Evolutionary conservation across 2,113 vertebrate species (phyloP).

Genomic region (Phyllostomus hastatus): DNA sequence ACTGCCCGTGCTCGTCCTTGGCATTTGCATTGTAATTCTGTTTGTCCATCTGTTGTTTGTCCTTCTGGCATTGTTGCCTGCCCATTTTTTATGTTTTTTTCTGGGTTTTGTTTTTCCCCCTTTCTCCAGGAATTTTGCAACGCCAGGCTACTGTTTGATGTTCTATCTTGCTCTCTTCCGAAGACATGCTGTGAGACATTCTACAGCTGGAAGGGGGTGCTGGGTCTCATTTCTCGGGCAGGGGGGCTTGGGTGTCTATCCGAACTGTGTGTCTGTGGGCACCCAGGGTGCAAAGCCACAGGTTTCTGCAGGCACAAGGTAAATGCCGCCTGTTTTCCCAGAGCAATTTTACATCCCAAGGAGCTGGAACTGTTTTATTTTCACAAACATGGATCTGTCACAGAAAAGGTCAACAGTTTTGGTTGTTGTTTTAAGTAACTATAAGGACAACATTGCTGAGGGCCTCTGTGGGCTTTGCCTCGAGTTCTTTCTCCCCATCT

Average conservation of each 20-base stretch:
- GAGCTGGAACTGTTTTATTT: neutral
- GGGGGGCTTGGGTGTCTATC: no score
- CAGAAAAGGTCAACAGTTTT: neutral
- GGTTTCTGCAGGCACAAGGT: no score
- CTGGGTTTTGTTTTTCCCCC: neutral
- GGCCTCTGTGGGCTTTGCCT: neutral
- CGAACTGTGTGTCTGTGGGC: neutral
- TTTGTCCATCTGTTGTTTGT: constrained; percentile 86
- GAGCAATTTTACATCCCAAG: neutral
- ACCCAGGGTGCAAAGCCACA: accelerated
- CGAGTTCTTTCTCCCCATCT: neutral
- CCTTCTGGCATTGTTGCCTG: constrained; percentile 77
- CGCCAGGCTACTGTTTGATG: neutral
- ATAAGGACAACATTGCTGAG: neutral
- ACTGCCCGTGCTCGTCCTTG: constrained; percentile 77
- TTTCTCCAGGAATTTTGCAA: neutral
- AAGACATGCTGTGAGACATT: neutral
- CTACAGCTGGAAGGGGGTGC: no score
- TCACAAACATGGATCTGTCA: neutral
- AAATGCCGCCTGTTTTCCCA: neutral
- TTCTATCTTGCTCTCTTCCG: neutral
- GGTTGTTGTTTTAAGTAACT: neutral
- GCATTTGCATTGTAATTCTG: constrained; percentile 80
- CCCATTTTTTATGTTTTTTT: constrained; percentile 15
- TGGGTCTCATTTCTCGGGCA: no score